Conservation (phyloP, 2,797 vertebrate species). For the Yasuhikotakia modesta region DNA sequence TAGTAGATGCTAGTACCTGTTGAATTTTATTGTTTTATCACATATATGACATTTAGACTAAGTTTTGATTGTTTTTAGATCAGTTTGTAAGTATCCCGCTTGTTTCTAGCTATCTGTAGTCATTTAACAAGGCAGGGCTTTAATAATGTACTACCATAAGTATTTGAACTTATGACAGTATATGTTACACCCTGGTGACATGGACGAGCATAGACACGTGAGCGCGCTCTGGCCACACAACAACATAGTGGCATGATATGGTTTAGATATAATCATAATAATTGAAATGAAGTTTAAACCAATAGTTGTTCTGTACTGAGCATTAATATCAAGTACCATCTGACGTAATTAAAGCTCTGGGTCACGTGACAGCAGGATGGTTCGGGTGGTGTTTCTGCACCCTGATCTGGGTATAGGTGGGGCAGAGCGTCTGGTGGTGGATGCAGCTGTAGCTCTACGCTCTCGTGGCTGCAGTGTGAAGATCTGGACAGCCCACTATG, state of each 20-base stretch:
- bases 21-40: neutral
- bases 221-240: neutral
- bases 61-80: neutral
- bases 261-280: too few relatives aligned
- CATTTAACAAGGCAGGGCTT: neutral
- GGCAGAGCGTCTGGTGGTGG: conserved; percentile 92
- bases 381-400: conserved; percentile 89
- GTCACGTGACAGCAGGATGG: conserved; percentile 69
- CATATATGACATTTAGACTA: neutral
- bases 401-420: conserved; percentile 95
- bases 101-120: neutral
- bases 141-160: neutral
- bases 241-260: neutral
- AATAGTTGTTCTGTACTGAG: too few relatives aligned
- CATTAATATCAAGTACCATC: neutral
- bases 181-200: neutral
- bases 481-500: conserved; percentile 93
- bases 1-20: neutral
- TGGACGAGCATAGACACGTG: neutral
- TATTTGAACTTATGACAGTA: neutral
- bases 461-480: conserved; percentile 85
- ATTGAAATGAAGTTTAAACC: too few relatives aligned
- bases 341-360: conserved; percentile 1
- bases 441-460: conserved; percentile 88
- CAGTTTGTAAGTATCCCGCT: neutral